Percentiles rank a stretch among this genome's conserved stretches.
phyloP scores from a whole-genome alignment of 2,113 vertebrate species.

The Cairina moschata region DNA sequence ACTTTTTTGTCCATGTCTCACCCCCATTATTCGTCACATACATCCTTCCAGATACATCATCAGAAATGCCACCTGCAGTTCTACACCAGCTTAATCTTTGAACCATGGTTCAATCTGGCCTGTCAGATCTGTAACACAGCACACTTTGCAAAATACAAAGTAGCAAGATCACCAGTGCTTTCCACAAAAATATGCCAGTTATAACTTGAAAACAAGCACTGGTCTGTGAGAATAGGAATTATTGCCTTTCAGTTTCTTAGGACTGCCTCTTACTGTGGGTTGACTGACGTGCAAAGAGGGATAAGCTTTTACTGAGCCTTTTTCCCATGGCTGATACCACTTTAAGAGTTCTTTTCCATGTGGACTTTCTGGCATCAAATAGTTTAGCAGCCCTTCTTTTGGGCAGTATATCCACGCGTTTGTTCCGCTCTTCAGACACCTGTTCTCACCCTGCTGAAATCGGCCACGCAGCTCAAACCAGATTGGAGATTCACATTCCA shows the following conservation, averaged over 20 bases:
- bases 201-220: not conserved
- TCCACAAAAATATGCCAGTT: not conserved
- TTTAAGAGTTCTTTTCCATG: not conserved
- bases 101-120: rapidly evolving
- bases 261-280: not conserved
- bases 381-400: not conserved
- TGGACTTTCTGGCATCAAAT: not conserved
- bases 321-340: not conserved
- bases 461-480: not conserved
- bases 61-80: not conserved
- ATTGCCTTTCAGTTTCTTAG: not conserved
- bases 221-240: not conserved
- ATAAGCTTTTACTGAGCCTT: not conserved
- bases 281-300: not conserved
- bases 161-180: not conserved
- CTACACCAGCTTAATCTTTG: not conserved
- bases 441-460: not conserved
- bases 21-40: not conserved
- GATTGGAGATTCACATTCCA: not conserved
- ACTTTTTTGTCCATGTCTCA: not conserved
- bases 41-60: not conserved
- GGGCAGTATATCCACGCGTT: not conserved
- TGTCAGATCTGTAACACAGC: not conserved
- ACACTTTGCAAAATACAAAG: not conserved
- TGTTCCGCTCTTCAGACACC: not conserved